Base-by-base conservation (phyloP, 2,113 vertebrate genomes). In the Calyptommatus sinebrachiatus region DNA sequence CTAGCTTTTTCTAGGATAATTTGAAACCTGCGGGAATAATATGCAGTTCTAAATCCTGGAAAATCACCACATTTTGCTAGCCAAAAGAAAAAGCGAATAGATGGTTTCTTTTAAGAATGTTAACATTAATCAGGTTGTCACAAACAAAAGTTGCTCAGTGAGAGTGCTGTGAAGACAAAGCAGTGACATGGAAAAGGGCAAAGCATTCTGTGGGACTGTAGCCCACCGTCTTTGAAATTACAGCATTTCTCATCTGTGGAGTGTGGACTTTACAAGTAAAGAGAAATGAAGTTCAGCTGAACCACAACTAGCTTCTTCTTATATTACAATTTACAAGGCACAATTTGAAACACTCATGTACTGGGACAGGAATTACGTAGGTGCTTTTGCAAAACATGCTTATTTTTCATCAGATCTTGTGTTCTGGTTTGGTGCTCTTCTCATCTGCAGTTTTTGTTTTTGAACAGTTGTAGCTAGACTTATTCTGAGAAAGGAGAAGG, bases 191-290 rank as follows among this genome's bases (percentile, higher is more conserved):
- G 86, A 83, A 88, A 86, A 6, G 29, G 75, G 82, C 86, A 83
- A 89, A 82, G 61, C 73, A 80, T 84, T 84, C 86, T 83, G 60
- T 81, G 88, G 81, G 79, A 89, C 89, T 88, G 83, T 81, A 85
- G 77, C 79, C 80, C 76, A 84, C 76, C 46, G 1, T 76, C 86
- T 88, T 87, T 88, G 73, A 81, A 88, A 88, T 80, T 20, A 1
- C 0, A 78, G 77, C 63, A 28, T 22, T 88, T 86, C 80, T 74
- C 77, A 87, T 77, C 70, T 85, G 83, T 70, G 83, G 53, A 73
- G 14, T 57, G 14, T 57, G 53, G 84, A 81, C 82, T 83, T 46
- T 46, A 84, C 85, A 29, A 31, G 61, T 73, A 31, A 83, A 88
- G 82, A 69, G 24, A 60, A 81, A 73, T 79, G 67, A 85, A 85